Conservation (phyloP, 2,113 vertebrate genomes). For the Neodontobutis hainanensis region DNA sequence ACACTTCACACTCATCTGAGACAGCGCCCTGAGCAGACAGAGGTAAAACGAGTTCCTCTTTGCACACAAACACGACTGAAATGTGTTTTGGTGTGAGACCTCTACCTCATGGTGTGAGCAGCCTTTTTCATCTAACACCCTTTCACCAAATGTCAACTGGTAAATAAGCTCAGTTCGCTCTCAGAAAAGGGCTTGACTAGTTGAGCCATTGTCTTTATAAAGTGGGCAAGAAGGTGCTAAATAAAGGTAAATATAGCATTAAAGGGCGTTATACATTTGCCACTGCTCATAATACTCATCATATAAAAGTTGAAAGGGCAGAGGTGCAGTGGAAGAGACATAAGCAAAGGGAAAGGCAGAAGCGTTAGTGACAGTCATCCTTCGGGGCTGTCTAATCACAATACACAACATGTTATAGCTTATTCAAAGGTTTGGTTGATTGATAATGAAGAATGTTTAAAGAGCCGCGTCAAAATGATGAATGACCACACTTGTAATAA, state of each 20-base stretch:
- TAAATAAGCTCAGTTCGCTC: constrained; percentile 58
- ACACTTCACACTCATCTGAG: constrained; percentile 32
- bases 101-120: constrained; percentile 69
- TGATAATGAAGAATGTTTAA: too few species aligned
- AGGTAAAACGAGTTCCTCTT: constrained; percentile 55
- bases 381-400: neutral
- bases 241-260: constrained; percentile 68
- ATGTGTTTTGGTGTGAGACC: constrained; percentile 57
- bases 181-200: constrained; percentile 49
- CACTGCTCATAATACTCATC: constrained; percentile 24
- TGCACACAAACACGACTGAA: constrained; percentile 65
- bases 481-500: too few species aligned
- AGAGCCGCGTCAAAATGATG: too few species aligned
- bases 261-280: constrained; percentile 48
- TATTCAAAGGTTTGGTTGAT: neutral
- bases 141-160: constrained; percentile 69
- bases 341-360: constrained; percentile 9
- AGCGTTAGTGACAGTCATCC: neutral
- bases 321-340: constrained; percentile 14
- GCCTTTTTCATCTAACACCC: constrained; percentile 65
- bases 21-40: constrained; percentile 20
- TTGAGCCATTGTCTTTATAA: constrained; percentile 47
- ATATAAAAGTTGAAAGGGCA: constrained; percentile 38
- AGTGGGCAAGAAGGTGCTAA: constrained; percentile 61
- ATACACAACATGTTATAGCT: neutral